Conservation (phyloP, 2,888 invertebrate species). For the Ophioninae sp. region DNA sequence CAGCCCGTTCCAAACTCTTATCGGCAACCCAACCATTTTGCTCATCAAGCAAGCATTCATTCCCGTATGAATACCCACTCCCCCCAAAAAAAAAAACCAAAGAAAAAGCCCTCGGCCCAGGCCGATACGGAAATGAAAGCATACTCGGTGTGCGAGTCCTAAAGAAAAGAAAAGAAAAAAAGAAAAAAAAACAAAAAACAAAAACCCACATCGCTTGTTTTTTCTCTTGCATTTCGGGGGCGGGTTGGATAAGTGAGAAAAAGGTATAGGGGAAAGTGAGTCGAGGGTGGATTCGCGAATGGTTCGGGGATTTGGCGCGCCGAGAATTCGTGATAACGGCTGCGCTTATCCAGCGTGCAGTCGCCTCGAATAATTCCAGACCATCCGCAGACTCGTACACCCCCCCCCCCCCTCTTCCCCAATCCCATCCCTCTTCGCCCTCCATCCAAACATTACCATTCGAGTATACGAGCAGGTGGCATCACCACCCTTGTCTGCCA, state of each 20-base stretch:
- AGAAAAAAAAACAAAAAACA: too few relatives aligned
- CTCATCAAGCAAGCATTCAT: slow-evolving; percentile 64
- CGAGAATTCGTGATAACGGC: slow-evolving; percentile 63
- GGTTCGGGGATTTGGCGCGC: slow-evolving; percentile 50
- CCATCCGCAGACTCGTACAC: slow-evolving; percentile 39
- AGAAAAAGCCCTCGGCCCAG: too few relatives aligned
- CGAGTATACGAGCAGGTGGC: slow-evolving; percentile 7
- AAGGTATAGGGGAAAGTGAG: slow-evolving; percentile 24
- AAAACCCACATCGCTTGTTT: slow-evolving; percentile 1
- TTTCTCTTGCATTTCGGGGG: slow-evolving; percentile 25
- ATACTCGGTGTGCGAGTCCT: too few relatives aligned
- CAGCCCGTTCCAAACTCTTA: not conserved
- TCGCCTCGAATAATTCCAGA: slow-evolving; percentile 62
- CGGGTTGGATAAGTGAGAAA: slow-evolving; percentile 2
- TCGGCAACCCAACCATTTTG: slow-evolving; percentile 27
- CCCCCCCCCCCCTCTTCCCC: too few relatives aligned
- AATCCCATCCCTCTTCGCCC: too few relatives aligned
- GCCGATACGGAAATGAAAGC: too few relatives aligned
- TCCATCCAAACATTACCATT: slow-evolving; percentile 15
- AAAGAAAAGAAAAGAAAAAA: too few relatives aligned
- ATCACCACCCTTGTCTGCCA: slow-evolving; percentile 22
- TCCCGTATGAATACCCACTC: slow-evolving; percentile 37
- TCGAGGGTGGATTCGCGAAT: slow-evolving; percentile 47
- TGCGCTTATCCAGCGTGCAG: slow-evolving; percentile 58
- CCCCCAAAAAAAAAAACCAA: not conserved